Evolutionary conservation across 2,888 invertebrate species (phyloP), one percentile per base, ranked within the genome.

Genomic region (Metallyticus violacea): DNA sequence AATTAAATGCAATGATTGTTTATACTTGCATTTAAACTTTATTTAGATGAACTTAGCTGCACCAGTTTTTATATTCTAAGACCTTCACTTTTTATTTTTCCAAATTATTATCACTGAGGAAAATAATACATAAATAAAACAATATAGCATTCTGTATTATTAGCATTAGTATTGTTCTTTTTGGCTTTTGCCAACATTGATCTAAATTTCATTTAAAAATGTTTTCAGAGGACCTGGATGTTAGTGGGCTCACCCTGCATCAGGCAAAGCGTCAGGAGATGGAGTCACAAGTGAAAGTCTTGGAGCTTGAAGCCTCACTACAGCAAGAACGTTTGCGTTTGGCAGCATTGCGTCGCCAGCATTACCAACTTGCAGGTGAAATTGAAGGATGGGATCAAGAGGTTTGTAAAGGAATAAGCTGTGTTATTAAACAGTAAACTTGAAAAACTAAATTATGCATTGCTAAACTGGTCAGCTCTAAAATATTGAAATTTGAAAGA

Each of bases 251-350:
- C 88, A 96, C 97, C 79, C 93, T 99, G 88, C 99, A 99, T 91
- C 98, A 98, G 91, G 97, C 99, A 1, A 99, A 99, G 91, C 95
- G 97, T 77, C 93, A 97, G 89, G 99, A 99, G 93, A 99, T 99
- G 97, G 99, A 99, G 92, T 96, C 98, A 89, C 99, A 99, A 92
- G 98, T 99, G 79, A 95, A 97, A 90, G 97, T 99, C 87, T 93
- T 99, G 89, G 98, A 99, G 92, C 93, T 99, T 89, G 99, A 99
- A 91, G 96, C 96, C 88, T 96, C 96, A 86, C 93, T 99, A 88
- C 97, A 97, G 91, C 96, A 96, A 89, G 99, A 99, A 93, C 94
- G 99, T 88, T 93, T 95, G 89, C 94, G 95, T 89, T 93, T 99
- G 89, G 95, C 98, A 29, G 96, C 97, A 87, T 94, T 99, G 87